Evolutionary conservation across 2,888 invertebrate species (phyloP), one percentile per base, ranked within the genome.

Genomic region (Lordiphosa fenestrarum): DNA sequence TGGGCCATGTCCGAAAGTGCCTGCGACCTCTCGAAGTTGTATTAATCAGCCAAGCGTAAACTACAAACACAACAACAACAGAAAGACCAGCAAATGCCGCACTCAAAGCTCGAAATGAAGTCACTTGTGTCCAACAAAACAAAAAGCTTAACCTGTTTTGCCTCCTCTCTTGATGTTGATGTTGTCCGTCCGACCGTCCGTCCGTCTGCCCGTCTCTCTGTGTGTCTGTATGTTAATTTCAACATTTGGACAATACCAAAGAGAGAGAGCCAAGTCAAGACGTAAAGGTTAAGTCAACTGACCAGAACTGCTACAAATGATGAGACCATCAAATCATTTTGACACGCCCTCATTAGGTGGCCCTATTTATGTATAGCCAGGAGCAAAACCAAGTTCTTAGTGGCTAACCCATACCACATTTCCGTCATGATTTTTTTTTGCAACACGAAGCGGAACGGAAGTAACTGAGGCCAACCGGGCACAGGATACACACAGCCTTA

Each of bases 281-380:
- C 58, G 76, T 83, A 67, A 80, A 73, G 84, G 67, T 73, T 83
- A 83, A 71, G 47, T 61, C 73, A 76, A 73, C 76, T 77, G 64
- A 76, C 63, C 81, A 83, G 70, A 80, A 73, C 68, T 51, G 57
- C 71, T 70, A 64, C 25, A 25, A 25, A 25, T 25, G 25, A 80
- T 59, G 73, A 76, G 76, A 61, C 61, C 68, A 75, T 80, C 77
- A 73, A 83, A 83, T 83, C n/a, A 44, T 80, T 76, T 73, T 83
- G 65, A 40, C 73, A 70, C 53, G 62, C 64, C 83, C 7, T 25
- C 25, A 25, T 25, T 25, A 25, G 25, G 25, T 2, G 25, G 25
- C 3, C 25, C 25, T 25, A 25, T 25, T 25, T 25, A 25, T 25
- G 25, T 25, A 25, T 25, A 25, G 25, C 25, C 25, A 25, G 25